Percentiles rank a stretch among this genome's conserved stretches.
These are phyloP conservation scores for Rhagoletis pomonella DNA, from an alignment of 1,140 invertebrate species.

Conservation along the genomic window DNA sequence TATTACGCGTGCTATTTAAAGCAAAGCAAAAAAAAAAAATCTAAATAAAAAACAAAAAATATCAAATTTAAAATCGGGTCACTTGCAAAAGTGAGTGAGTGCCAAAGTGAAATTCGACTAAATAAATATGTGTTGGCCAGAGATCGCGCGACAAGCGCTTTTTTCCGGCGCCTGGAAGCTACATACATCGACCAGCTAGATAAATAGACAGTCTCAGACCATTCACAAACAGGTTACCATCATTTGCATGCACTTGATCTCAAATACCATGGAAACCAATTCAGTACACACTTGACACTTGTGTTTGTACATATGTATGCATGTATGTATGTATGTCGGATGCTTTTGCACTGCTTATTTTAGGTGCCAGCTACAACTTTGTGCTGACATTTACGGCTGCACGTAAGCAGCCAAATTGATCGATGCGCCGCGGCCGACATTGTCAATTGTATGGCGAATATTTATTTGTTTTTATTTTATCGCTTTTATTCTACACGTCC, in stretches of 20 bases:
- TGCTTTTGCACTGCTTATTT: neutral
- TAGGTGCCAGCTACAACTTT: neutral
- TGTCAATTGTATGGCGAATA: no score
- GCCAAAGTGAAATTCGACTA: slow-evolving; percentile 32
- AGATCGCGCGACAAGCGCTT: neutral
- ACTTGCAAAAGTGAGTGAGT: neutral
- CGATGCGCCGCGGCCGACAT: no score
- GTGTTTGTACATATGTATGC: neutral
- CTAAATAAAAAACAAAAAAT: no score
- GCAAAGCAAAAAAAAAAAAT: neutral
- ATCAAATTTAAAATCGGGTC: neutral
- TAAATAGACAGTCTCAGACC: neutral
- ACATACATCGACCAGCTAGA: neutral
- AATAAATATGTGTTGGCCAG: neutral
- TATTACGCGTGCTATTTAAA: slow-evolving; percentile 4
- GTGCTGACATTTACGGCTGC: slow-evolving; percentile 17
- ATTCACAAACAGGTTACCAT: neutral
- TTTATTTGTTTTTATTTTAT: neutral
- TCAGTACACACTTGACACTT: neutral
- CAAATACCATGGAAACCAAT: neutral
- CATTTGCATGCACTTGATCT: neutral
- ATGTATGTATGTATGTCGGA: no score
- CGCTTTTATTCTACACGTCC: neutral
- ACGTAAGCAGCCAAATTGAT: neutral
- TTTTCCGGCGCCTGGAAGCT: slow-evolving; percentile 18